Percentiles rank a stretch among this genome's conserved stretches.
Conservation (phyloP, 2,797 vertebrate genomes). For the Falco concolor region DNA sequence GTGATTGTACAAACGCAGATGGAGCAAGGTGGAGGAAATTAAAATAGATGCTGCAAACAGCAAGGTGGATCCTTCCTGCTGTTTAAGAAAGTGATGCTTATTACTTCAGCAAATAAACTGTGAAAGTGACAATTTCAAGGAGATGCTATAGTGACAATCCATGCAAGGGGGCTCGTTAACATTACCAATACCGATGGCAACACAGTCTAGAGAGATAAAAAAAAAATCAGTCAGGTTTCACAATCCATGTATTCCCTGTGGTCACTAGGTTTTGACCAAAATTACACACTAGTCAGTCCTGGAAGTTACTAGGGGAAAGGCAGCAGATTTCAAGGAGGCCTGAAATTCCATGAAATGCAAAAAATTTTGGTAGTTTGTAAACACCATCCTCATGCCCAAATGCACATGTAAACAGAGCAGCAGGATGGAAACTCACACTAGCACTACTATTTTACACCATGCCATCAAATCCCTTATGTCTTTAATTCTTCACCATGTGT, state of each 20-base stretch:
- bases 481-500: too few relatives aligned
- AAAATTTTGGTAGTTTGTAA: not conserved
- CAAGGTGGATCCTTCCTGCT: not conserved
- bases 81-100: not conserved
- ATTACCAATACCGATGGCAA: not conserved
- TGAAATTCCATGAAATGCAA: not conserved
- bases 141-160: not conserved
- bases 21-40: not conserved
- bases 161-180: not conserved
- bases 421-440: not conserved
- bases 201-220: not conserved
- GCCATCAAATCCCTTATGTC: not conserved
- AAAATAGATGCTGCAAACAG: not conserved
- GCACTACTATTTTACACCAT: not conserved
- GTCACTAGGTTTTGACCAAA: not conserved
- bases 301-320: not conserved
- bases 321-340: not conserved
- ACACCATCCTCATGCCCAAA: not conserved
- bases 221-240: not conserved
- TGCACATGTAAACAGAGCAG: not conserved
- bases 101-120: not conserved
- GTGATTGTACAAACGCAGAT: not conserved
- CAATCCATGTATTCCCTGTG: fast-evolving
- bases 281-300: not conserved
- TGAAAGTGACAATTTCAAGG: not conserved